Evolutionary conservation across 2,888 invertebrate species (phyloP).

Genomic region (Trichogramma dendrolimi): DNA sequence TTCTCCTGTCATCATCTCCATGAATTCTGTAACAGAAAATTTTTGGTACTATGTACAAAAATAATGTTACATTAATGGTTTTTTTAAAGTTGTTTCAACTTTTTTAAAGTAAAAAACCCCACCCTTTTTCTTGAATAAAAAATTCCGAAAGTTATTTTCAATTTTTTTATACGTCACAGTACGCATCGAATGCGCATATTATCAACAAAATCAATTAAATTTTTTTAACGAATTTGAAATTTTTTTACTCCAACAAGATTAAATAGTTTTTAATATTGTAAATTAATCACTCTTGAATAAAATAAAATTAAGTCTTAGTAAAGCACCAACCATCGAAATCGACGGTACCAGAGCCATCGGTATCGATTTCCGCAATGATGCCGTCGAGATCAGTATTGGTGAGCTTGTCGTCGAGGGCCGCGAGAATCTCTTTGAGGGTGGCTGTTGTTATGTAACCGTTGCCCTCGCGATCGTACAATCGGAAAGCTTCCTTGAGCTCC

Average conservation of each 20-base stretch:
- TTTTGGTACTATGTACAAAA: neutral
- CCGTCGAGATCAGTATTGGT: constrained; percentile 90
- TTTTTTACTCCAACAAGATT: too few relatives aligned
- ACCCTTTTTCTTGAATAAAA: too few relatives aligned
- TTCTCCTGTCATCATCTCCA: constrained; percentile 93
- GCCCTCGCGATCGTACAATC: constrained; percentile 93
- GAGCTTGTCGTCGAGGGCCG: constrained; percentile 88
- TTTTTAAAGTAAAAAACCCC: too few relatives aligned
- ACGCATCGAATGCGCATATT: neutral
- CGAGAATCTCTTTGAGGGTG: constrained; percentile 88
- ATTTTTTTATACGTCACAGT: neutral
- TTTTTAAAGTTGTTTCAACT: neutral
- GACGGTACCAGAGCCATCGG: constrained; percentile 96
- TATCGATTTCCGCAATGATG: constrained; percentile 96
- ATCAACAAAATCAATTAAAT: too few relatives aligned
- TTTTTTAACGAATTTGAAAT: too few relatives aligned
- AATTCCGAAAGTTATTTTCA: too few relatives aligned
- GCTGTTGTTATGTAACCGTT: constrained; percentile 91
- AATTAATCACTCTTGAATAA: neutral
- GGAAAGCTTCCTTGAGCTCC: constrained; percentile 95
- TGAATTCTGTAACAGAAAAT: constrained; percentile 65
- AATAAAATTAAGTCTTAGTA: neutral
- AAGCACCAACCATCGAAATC: constrained; percentile 86
- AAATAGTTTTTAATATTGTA: neutral
- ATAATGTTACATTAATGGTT: neutral